Evolutionary conservation across 1,140 invertebrate species (phyloP), one percentile per base, ranked within the genome.

Genomic region (Metaphire vulgaris): DNA sequence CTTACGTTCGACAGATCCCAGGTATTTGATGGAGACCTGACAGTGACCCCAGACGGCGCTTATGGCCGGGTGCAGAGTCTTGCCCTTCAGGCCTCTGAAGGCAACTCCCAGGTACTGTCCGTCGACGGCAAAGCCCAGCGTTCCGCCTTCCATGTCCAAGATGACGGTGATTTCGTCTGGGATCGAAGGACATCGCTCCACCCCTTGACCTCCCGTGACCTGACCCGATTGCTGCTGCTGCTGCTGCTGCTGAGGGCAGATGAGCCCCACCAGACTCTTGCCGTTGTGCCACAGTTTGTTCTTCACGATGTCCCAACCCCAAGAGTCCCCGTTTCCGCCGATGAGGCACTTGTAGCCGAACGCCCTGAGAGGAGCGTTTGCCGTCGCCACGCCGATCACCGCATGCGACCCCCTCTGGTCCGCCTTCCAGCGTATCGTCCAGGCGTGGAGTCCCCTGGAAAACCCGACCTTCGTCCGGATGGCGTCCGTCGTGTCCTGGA

Each of bases 121-220:
- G 85, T 98, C 94, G 1, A 96, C 95, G 79, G 97, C 92, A 89
- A 97, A 98, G 80, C 94, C 92, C 84, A 98, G 88, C 72, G 94
- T 96, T 78, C 96, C 96, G 87, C 98, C 95, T 87, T 98, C 96
- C 95, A 98, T 98, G 86, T 98, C 96, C 80, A 98, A 89, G 76
- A 98, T 93, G 81, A 97, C 95, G 81, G 95, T 90, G 88, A 98
- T 93, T 86, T 92, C 93, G 86, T 97, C 95, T 80, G 95, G 95
- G 81, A 97, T 68, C n/a, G 31, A 28, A 29, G 31, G 28, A 2
- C n/a, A 31, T 29, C 56, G 28, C 15, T 34, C 33, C 67, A 69
- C 6, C n/a, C 6, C 6, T 6, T 12, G 67, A 26, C 26, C 6
- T 6, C n/a, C 67, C 2, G 2, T 26, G n/a, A n/a, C n/a, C n/a